Evolutionary conservation across 2,113 vertebrate genomes (phyloP), one percentile per base, ranked within the genome.

Genomic region (Callionymus lyra): DNA sequence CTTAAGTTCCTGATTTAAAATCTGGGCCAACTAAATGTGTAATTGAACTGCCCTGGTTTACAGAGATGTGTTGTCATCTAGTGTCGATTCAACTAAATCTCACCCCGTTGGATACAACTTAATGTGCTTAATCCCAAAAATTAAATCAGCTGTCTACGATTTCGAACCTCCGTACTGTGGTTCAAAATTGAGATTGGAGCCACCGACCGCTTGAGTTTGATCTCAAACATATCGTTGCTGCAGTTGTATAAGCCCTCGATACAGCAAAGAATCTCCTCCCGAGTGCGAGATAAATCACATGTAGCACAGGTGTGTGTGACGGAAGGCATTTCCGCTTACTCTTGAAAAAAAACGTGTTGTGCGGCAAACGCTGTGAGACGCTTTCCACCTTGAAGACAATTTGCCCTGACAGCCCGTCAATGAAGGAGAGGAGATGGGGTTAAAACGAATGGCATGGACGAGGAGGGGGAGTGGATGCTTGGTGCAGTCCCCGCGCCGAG

Each of bases 381-480:
- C 50, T 59, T 64, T 60, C 66, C 65, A 74, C 63, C 65, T 65
- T 65, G 50, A 73, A 63, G 69, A 59, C 42, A 54, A 78, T 68
- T 44, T 59, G 47, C 50, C 50, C 44, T 64, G 66, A 78, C 60
- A 47, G 53, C 65, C 68, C 43, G 66, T 77, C 64, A 62, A 48
- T 66, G 56, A 67, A 57, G 47, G 36, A 18, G 53, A 60, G 47
- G 52, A 56, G 59, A 69, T 47, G 56, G 53, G 49, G 58, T 70
- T 69, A 69, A 74, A 69, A 60, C 41, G 47, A 54, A 68, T 41
- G 53, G 40, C 40, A 53, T 49, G 44, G 34, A 47, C 40, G 46
- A 31, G 37, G 35, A 16, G 35, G 38, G 38, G 35, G 27, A 34
- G 44, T 27, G 6, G 38, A 31, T 21, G 27, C 21, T 52, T 56